These are phyloP conservation scores for Gastrophysa polygoni DNA, from an alignment of 2,888 invertebrate species.

Conservation along the genomic window DNA sequence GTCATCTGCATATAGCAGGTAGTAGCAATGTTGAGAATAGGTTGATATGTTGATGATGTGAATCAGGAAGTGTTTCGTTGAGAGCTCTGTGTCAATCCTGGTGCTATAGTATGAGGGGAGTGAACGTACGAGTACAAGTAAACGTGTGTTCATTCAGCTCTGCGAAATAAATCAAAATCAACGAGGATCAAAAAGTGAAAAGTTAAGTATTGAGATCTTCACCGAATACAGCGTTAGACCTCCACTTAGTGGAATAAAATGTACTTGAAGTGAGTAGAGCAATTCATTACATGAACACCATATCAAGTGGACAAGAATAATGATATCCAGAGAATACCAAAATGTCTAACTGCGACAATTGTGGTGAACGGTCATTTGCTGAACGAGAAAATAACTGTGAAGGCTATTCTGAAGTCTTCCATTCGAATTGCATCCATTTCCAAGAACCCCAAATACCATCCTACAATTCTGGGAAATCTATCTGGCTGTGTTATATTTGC, in stretches of 20 bases:
- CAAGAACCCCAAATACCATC: constrained; percentile 1
- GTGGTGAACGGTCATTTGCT: not conserved
- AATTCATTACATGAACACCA: not conserved
- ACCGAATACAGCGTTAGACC: not conserved
- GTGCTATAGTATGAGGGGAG: too few species aligned
- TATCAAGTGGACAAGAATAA: not conserved
- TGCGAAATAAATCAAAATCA: not conserved
- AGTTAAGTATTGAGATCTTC: not conserved
- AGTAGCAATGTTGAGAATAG: too few species aligned
- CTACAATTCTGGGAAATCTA: not conserved
- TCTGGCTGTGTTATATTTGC: constrained; percentile 2
- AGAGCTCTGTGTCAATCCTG: too few species aligned
- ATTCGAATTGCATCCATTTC: not conserved
- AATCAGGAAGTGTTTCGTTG: too few species aligned
- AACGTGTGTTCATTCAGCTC: not conserved
- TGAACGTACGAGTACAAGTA: too few species aligned
- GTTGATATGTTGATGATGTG: too few species aligned
- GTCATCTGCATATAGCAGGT: too few species aligned
- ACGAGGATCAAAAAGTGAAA: not conserved
- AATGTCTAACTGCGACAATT: constrained; percentile 3
- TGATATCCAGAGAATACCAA: not conserved
- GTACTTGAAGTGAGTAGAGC: not conserved
- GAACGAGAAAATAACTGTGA: not conserved
- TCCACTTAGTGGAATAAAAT: not conserved
- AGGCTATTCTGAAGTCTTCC: not conserved